Evolutionary conservation across 2,113 vertebrate species (phyloP).

Genomic region (Pyxicephalus adspersus): DNA sequence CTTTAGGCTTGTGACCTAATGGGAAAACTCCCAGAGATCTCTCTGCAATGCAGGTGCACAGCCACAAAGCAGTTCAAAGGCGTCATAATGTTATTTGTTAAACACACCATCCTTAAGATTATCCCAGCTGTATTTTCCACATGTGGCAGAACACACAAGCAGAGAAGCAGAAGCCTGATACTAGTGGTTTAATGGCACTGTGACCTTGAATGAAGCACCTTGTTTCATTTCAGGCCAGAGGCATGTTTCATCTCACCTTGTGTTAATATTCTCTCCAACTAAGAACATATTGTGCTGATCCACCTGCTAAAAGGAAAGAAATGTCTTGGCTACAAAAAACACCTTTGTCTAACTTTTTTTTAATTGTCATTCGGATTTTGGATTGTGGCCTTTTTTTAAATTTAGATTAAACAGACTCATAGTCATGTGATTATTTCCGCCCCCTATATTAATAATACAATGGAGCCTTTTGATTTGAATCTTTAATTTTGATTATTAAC

Average conservation of each 20-base stretch:
- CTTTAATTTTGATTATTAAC: too few species aligned
- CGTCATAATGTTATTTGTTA: slow-evolving; percentile 33
- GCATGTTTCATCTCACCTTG: slow-evolving; percentile 8
- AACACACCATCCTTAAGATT: slow-evolving; percentile 21
- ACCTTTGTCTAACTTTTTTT: too few species aligned
- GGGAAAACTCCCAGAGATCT: slow-evolving; percentile 5
- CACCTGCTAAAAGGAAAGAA: slow-evolving; percentile 17
- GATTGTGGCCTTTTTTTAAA: too few species aligned
- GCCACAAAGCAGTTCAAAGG: slow-evolving; percentile 47
- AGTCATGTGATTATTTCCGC: too few species aligned
- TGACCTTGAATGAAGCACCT: slow-evolving; percentile 18
- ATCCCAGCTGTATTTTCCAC: slow-evolving; percentile 45
- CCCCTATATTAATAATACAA: too few species aligned
- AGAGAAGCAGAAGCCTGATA: not conserved
- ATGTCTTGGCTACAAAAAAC: too few species aligned
- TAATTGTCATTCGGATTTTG: too few species aligned
- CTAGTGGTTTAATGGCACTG: slow-evolving; percentile 1
- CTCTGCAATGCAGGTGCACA: slow-evolving; percentile 26
- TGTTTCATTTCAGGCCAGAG: not conserved
- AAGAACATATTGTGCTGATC: not conserved
- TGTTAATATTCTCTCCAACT: not conserved
- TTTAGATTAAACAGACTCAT: too few species aligned
- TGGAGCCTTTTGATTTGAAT: too few species aligned
- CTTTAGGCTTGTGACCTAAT: slow-evolving; percentile 44
- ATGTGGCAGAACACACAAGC: slow-evolving; percentile 45